Percentiles rank a stretch among this genome's conserved stretches.
Conservation (phyloP, 2,113 vertebrate genomes). For the Rostratula benghalensis region DNA sequence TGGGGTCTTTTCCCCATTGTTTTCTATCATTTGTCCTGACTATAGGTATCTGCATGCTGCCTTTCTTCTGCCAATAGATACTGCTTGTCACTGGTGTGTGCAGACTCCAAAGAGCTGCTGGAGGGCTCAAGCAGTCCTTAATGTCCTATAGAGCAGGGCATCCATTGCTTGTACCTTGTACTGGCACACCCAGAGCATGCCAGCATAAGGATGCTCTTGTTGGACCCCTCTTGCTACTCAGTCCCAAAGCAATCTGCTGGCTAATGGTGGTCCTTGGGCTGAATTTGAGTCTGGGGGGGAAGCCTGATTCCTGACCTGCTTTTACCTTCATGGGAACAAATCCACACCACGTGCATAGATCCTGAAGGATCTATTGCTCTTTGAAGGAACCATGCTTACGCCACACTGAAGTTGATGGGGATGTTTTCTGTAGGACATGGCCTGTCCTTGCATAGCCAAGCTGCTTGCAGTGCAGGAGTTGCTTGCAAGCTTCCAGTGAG, state of each 20-base stretch:
- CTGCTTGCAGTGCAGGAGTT: neutral
- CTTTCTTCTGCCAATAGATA: neutral
- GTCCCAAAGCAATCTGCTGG: neutral
- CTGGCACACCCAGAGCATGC: neutral
- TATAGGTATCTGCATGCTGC: neutral
- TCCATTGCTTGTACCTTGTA: neutral
- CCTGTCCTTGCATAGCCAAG: neutral
- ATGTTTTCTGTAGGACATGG: neutral
- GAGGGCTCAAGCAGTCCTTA: neutral
- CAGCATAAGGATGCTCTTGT: neutral
- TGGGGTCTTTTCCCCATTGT: neutral
- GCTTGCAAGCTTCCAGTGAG: neutral
- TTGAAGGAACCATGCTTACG: rapidly evolving
- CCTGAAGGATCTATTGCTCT: neutral
- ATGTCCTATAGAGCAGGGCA: neutral
- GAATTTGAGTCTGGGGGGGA: neutral
- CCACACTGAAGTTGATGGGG: neutral
- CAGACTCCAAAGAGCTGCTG: neutral
- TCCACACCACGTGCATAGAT: rapidly evolving
- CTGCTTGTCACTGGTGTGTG: neutral
- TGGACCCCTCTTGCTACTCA: neutral
- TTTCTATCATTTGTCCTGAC: neutral
- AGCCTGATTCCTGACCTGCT: neutral
- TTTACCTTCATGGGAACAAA: neutral
- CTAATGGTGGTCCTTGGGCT: neutral